These are phyloP conservation scores for Tenualosa ilisha DNA, from an alignment of 2,797 vertebrate genomes.

Conservation along the genomic window DNA sequence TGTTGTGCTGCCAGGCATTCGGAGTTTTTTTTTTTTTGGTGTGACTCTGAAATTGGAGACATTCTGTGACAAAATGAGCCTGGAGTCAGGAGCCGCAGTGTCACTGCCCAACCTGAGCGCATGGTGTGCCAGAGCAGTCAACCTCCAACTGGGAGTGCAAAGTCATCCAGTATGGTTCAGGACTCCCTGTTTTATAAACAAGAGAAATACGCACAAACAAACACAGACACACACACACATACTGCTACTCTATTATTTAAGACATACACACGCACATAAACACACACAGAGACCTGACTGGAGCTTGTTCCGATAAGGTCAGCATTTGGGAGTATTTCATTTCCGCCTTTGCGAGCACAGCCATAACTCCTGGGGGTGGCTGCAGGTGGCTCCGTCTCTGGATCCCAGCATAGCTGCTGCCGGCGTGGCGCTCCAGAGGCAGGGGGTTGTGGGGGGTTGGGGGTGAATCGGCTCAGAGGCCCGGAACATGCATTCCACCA, in stretches of 20 bases:
- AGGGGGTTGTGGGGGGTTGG: background rate
- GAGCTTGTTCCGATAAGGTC: constrained; percentile 25
- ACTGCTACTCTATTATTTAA: constrained; percentile 14
- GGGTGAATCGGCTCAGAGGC: constrained; percentile 14
- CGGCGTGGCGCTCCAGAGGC: background rate
- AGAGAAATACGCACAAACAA: background rate
- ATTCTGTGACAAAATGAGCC: constrained; percentile 22
- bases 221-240: background rate
- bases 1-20: background rate
- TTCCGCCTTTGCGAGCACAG: constrained; percentile 16
- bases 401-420: background rate
- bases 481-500: constrained; percentile 25
- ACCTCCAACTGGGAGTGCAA: constrained; percentile 17
- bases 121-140: background rate
- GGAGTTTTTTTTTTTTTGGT: background rate
- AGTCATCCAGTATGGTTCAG: constrained; percentile 7
- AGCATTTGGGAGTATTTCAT: constrained; percentile 22
- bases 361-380: constrained; percentile 22
- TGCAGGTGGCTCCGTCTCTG: background rate
- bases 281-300: constrained; percentile 15
- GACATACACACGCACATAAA: constrained; percentile 18
- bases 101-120: background rate
- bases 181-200: constrained; percentile 20
- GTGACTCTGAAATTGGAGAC: constrained; percentile 1
- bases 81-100: background rate